Percentiles rank a stretch among this genome's conserved stretches.
phyloP scores from a whole-genome alignment of 2,113 vertebrate species.

The Xenopus laevis region DNA sequence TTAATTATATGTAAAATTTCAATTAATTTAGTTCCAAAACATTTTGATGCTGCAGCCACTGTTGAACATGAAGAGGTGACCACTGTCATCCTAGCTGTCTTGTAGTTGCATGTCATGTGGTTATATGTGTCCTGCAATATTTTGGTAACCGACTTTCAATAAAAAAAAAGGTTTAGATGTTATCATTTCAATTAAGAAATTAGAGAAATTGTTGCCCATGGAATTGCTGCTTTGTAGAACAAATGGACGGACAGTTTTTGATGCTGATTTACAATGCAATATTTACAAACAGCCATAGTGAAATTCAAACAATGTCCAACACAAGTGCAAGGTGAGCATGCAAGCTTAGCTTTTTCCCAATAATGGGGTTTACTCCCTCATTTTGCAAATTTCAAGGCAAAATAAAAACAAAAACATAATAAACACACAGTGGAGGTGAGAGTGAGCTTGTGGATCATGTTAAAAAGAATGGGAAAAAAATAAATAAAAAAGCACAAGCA shows the following conservation, averaged over 20 bases:
- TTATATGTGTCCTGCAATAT: neutral
- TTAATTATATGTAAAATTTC: too few relatives aligned
- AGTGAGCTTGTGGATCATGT: conserved; percentile 63
- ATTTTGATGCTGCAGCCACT: too few relatives aligned
- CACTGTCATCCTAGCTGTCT: too few relatives aligned
- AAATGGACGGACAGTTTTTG: neutral
- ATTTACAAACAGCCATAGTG: conserved; percentile 46
- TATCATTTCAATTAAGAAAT: neutral
- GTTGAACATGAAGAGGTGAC: too few relatives aligned
- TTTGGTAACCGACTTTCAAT: neutral
- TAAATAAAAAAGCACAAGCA: conserved; percentile 78
- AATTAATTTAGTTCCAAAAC: too few relatives aligned
- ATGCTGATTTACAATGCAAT: conserved; percentile 16
- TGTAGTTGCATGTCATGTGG: too few relatives aligned
- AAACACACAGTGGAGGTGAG: conserved; percentile 64
- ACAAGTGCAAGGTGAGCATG: conserved; percentile 66
- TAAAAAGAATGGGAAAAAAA: conserved; percentile 43
- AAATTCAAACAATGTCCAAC: conserved; percentile 58
- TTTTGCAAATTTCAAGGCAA: conserved; percentile 70
- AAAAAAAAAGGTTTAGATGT: neutral
- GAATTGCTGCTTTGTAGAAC: conserved; percentile 2
- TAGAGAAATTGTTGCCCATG: neutral
- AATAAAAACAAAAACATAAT: conserved; percentile 44
- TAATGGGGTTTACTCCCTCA: conserved; percentile 53
- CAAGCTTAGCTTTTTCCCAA: conserved; percentile 51